phyloP scores from a whole-genome alignment of 2,888 invertebrate genomes.

The Cephus spinipes region DNA sequence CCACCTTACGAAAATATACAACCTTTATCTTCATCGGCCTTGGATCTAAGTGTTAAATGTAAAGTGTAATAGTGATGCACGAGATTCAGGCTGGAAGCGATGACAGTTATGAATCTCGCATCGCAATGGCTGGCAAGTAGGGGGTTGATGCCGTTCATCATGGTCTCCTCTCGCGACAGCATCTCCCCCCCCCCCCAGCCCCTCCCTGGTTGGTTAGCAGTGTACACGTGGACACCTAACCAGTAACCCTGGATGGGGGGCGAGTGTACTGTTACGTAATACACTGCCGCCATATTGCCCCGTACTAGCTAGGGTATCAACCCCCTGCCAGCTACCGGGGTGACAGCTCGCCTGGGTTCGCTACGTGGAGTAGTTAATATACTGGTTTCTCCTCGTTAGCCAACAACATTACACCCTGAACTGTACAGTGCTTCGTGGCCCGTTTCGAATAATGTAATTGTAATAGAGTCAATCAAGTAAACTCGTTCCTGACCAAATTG shows the following conservation, averaged over 20 bases:
- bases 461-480: conserved; percentile 31
- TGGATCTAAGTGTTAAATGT: background rate
- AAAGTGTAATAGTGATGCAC: background rate
- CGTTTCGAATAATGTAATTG: conserved; percentile 33
- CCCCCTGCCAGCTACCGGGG: conserved; percentile 32
- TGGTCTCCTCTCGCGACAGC: conserved; percentile 21
- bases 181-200: conserved; percentile 14
- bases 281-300: conserved; percentile 52
- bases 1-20: background rate
- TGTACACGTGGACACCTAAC: conserved; percentile 45
- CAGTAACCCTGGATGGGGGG: conserved; percentile 41
- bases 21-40: background rate
- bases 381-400: conserved; percentile 59
- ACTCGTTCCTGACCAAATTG: background rate
- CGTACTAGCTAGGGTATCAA: conserved; percentile 42
- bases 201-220: conserved; percentile 27
- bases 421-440: background rate
- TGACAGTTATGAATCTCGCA: conserved; percentile 62
- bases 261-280: conserved; percentile 55
- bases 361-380: conserved; percentile 51
- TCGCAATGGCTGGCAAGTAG: conserved; percentile 51
- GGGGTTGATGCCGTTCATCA: conserved; percentile 57
- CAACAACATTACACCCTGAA: conserved; percentile 6
- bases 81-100: conserved; percentile 58
- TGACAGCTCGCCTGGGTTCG: conserved; percentile 40